A percentile compares a stretch with the other conserved stretches of the same genome.
phyloP scores from a whole-genome alignment of 2,797 vertebrate species.

The Myoxocephalus aenaeus region DNA sequence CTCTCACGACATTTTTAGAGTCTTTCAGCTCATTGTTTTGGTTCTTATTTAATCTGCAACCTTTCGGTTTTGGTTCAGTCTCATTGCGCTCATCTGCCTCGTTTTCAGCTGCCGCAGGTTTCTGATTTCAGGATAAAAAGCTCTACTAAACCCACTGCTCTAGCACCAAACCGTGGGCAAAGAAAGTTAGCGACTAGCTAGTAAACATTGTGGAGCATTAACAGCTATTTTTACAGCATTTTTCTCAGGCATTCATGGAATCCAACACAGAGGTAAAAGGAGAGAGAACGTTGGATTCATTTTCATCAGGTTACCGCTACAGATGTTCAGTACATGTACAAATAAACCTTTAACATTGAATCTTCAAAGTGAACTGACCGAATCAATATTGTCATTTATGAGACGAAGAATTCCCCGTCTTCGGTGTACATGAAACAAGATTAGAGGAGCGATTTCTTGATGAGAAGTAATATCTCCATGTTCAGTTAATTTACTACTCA shows the following conservation, averaged over 20 bases:
- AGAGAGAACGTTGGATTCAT: too few relatives aligned
- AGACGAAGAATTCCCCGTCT: not conserved
- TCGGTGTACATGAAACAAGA: not conserved
- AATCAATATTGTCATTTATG: not conserved
- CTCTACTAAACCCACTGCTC: not conserved
- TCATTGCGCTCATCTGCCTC: not conserved
- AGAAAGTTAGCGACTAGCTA: not conserved
- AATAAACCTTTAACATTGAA: too few relatives aligned
- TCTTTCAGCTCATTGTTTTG: not conserved
- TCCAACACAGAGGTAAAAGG: not conserved
- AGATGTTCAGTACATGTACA: too few relatives aligned
- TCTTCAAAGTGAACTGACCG: too few relatives aligned
- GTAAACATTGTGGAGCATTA: not conserved
- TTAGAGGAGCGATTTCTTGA: slow-evolving; percentile 3
- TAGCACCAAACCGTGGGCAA: not conserved
- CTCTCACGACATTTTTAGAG: not conserved
- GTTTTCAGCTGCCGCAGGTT: not conserved
- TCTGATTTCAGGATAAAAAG: not conserved
- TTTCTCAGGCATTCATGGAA: not conserved
- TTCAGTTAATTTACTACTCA: slow-evolving; percentile 45
- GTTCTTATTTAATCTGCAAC: not conserved
- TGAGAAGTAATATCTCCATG: slow-evolving; percentile 1
- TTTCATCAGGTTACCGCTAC: too few relatives aligned
- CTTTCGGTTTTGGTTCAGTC: not conserved
- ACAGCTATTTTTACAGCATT: too few relatives aligned